Base-by-base conservation (phyloP, 2,797 vertebrate species). In the Chlorospingus flavigularis region DNA sequence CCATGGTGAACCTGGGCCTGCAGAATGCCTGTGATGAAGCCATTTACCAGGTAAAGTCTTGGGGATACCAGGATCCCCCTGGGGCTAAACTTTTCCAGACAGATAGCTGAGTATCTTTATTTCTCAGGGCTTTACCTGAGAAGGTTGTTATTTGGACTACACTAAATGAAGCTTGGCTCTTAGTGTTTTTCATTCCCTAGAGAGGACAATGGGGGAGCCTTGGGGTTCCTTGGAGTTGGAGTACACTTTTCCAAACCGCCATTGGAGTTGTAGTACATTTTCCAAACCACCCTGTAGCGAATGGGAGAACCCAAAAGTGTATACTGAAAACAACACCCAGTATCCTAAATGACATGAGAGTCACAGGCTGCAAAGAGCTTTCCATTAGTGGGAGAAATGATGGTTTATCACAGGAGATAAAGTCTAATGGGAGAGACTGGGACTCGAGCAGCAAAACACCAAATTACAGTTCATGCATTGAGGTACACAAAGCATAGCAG, bases 21-120 rank as follows among this genome's bases (percentile, higher is more conserved):
- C 99, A 99, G 97, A 99, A 99, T 1, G 99, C 98, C 65, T 99
- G 99, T 1, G 99, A 99, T 1, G 99, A 99, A 97, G 99, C 99
- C 93, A 98, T 97, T 47, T 99, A 99, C 95, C 99, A 99, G 99
- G 99, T 99, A 95, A 66, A 76, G 61, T 70, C 61, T 31, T 25
- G 30, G 13, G 26, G 10, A 1, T n/a, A 23, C 14, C 2, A 11
- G 20, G 26, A 8, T 37, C 3, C 5, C 24, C 26, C 25, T 31
- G 21, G 42, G 25, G 51, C 33, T 17, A 26, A 17, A 40, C n/a
- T 65, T 61, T 33, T 77, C 31, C 45, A 51, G 0, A 2, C 1
- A 3, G 37, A 21, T 20, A 17, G 14, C 26, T 43, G 51, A 4
- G 10, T 43, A 2, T 50, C 61, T 57, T 28, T 40, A 6, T 63